Evolutionary conservation across 2,113 vertebrate genomes (phyloP).

Genomic region (Megaceryle torquata): DNA sequence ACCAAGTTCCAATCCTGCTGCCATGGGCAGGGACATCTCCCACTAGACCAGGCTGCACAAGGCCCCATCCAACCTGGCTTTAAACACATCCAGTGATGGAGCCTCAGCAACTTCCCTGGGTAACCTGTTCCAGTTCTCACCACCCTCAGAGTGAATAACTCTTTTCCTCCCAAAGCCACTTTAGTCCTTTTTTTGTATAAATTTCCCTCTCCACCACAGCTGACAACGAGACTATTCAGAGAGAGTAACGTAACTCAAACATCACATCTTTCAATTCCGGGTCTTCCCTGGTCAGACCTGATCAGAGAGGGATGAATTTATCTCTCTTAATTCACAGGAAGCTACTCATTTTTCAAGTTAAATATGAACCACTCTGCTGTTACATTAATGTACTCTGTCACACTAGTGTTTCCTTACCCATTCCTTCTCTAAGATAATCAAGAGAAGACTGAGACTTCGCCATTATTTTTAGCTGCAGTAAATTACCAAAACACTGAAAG

Average conservation of each 20-base stretch:
- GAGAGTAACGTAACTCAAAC: background rate
- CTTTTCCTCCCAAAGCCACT: background rate
- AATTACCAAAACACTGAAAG: background rate
- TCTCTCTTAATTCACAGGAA: background rate
- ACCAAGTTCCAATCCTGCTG: background rate
- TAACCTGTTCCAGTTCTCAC: too few species aligned
- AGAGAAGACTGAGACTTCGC: background rate
- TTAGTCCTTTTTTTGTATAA: background rate
- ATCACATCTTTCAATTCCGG: background rate
- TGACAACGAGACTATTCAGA: background rate
- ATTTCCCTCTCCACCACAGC: background rate
- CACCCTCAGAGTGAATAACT: too few species aligned
- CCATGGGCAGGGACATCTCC: background rate
- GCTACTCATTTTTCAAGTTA: background rate
- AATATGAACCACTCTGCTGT: background rate
- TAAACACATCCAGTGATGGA: background rate
- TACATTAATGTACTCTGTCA: background rate
- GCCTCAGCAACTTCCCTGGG: too few species aligned
- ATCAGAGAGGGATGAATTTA: background rate
- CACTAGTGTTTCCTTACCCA: background rate
- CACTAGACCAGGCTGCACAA: background rate
- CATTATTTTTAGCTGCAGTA: background rate
- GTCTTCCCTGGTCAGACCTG: background rate
- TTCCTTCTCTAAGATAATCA: background rate
- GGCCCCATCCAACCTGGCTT: background rate